phyloP scores from a whole-genome alignment of 2,113 vertebrate genomes.

The Psettodes erumei region DNA sequence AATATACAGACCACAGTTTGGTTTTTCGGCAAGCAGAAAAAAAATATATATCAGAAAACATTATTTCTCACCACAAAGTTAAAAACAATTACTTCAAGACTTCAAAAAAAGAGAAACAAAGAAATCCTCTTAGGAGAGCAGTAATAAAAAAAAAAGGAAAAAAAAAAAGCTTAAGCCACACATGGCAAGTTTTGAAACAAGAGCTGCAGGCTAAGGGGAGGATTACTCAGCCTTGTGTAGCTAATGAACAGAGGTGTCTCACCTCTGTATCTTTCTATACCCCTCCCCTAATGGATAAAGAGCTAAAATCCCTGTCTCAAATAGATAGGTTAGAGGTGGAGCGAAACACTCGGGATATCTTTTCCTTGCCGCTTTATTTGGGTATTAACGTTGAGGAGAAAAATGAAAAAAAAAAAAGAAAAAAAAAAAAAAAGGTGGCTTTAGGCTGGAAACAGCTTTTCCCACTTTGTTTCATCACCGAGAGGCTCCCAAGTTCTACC shows the following conservation, averaged over 20 bases:
- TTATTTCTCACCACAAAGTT: conserved; percentile 69
- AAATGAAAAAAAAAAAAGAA: conserved; percentile 29
- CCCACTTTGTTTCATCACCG: conserved; percentile 51
- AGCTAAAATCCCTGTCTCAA: conserved; percentile 54
- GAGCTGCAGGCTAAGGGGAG: conserved; percentile 73
- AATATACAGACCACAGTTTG: conserved; percentile 83
- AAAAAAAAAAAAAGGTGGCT: conserved; percentile 37
- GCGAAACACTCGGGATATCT: conserved; percentile 47
- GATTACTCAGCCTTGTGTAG: conserved; percentile 72
- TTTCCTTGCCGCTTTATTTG: conserved; percentile 46
- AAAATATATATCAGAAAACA: conserved; percentile 32
- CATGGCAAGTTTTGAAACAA: conserved; percentile 78
- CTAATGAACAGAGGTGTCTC: conserved; percentile 72
- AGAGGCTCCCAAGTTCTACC: conserved; percentile 47
- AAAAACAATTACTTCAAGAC: conserved; percentile 70
- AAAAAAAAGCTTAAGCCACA: conserved; percentile 79
- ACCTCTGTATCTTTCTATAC: conserved; percentile 39
- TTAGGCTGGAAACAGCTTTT: conserved; percentile 56
- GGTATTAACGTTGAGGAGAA: conserved; percentile 56
- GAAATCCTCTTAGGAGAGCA: conserved; percentile 68
- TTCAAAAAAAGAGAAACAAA: conserved; percentile 59
- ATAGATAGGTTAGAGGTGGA: conserved; percentile 62
- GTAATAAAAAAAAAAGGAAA: conserved; percentile 68
- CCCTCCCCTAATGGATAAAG: conserved; percentile 40
- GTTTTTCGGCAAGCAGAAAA: conserved; percentile 79